Evolutionary conservation across 1,140 invertebrate species (phyloP).

Genomic region (Zophobas morio): DNA sequence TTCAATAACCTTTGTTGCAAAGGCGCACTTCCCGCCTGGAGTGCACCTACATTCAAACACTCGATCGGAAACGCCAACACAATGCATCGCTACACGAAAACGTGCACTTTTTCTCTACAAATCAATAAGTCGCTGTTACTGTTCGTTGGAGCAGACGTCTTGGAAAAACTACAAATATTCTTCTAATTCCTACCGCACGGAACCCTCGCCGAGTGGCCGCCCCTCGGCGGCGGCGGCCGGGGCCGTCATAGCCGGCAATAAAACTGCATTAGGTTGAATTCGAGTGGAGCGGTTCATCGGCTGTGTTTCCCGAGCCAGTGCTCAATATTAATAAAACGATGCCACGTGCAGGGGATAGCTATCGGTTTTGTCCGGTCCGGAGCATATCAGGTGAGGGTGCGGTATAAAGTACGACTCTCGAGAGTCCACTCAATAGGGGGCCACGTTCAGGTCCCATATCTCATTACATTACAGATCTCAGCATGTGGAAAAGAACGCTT

Average conservation of each 20-base stretch:
- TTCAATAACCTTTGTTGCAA: conserved; percentile 33
- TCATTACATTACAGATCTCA: conserved; percentile 54
- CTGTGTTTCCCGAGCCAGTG: conserved; percentile 37
- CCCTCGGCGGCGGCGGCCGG: too few species aligned
- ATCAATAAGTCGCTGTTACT: too few species aligned
- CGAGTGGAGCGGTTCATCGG: conserved; percentile 20
- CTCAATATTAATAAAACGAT: conserved; percentile 43
- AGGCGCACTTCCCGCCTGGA: background rate
- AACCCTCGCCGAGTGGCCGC: too few species aligned
- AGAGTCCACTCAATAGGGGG: conserved; percentile 48
- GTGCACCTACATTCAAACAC: too few species aligned
- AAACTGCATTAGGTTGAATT: conserved; percentile 40
- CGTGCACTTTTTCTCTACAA: too few species aligned
- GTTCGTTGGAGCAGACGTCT: too few species aligned
- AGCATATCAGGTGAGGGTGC: conserved; percentile 38
- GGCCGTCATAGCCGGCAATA: conserved; percentile 26
- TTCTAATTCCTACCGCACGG: too few species aligned
- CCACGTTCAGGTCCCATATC: conserved; percentile 51
- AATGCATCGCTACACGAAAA: too few species aligned
- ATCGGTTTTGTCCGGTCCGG: conserved; percentile 37
- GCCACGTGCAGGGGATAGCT: conserved; percentile 32
- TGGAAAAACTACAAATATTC: too few species aligned
- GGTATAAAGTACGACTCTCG: conserved; percentile 48
- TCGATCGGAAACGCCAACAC: background rate
- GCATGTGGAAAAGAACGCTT: conserved; percentile 37